These are phyloP conservation scores for Stegodyphus dumicola DNA, from an alignment of 1,140 invertebrate species.

Conservation along the genomic window DNA sequence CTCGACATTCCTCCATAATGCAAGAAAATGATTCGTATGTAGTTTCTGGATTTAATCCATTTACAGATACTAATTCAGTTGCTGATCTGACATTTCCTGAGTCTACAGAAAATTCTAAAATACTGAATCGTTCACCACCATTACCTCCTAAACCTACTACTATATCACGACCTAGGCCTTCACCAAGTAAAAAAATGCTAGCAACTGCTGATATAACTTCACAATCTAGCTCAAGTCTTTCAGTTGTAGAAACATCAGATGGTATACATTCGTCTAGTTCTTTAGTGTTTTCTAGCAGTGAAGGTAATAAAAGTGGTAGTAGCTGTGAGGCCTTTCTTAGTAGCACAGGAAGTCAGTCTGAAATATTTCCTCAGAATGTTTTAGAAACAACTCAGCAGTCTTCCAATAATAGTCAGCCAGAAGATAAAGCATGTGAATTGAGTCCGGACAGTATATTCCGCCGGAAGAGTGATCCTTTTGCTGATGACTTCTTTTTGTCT, in stretches of 20 bases:
- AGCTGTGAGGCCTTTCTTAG: conserved; percentile 17
- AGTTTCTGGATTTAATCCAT: background rate
- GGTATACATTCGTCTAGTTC: conserved; percentile 39
- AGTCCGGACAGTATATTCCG: conserved; percentile 60
- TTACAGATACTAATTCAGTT: background rate
- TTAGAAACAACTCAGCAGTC: background rate
- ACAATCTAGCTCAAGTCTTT: background rate
- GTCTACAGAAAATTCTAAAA: background rate
- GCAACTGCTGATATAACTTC: background rate
- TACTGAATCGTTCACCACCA: background rate
- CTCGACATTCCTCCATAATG: conserved; percentile 12
- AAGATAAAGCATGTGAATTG: background rate
- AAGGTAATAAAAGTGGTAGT: conserved; percentile 6
- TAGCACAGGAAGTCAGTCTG: conserved; percentile 9
- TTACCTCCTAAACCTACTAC: background rate
- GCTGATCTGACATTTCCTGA: background rate
- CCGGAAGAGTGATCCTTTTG: conserved; percentile 63
- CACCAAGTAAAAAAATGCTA: conserved; percentile 16
- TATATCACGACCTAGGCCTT: conserved; percentile 8
- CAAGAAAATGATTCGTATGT: background rate
- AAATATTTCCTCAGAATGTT: background rate
- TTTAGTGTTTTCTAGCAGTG: conserved; percentile 22
- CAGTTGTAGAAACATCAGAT: background rate
- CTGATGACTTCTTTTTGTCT: conserved; percentile 62
- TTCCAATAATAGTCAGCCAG: background rate